These are phyloP conservation scores for Scolopax rusticola DNA, from an alignment of 2,797 vertebrate genomes.

Conservation along the genomic window DNA sequence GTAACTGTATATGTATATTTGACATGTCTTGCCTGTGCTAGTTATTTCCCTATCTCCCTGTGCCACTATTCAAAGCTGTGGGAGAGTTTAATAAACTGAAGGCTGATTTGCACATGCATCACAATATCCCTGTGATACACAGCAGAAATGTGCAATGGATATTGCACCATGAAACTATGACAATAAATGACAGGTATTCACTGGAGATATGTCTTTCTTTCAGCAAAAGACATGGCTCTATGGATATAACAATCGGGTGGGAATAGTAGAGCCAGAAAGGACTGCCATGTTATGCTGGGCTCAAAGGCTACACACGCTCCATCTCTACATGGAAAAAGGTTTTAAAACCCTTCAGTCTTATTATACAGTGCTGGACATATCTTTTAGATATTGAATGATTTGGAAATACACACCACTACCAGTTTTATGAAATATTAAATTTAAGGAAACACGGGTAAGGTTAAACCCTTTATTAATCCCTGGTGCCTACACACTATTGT, in stretches of 20 bases:
- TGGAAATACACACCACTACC: not conserved
- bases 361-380: not conserved
- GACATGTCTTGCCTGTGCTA: not conserved
- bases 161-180: not conserved
- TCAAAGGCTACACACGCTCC: not conserved
- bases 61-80: not conserved
- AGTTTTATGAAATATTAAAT: not conserved
- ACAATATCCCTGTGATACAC: not conserved
- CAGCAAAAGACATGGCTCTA: not conserved
- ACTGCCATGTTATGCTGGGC: rapidly evolving
- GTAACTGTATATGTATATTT: not conserved
- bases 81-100: not conserved
- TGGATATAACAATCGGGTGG: too few species aligned
- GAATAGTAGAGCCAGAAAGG: not conserved
- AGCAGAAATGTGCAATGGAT: not conserved
- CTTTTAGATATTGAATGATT: not conserved
- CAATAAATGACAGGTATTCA: not conserved
- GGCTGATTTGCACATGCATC: not conserved
- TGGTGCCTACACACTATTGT: not conserved
- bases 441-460: not conserved
- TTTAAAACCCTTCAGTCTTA: not conserved
- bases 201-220: not conserved
- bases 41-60: not conserved
- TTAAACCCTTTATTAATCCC: not conserved
- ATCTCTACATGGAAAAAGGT: not conserved